Conservation (phyloP, 2,797 vertebrate species). For the Gila robusta region DNA sequence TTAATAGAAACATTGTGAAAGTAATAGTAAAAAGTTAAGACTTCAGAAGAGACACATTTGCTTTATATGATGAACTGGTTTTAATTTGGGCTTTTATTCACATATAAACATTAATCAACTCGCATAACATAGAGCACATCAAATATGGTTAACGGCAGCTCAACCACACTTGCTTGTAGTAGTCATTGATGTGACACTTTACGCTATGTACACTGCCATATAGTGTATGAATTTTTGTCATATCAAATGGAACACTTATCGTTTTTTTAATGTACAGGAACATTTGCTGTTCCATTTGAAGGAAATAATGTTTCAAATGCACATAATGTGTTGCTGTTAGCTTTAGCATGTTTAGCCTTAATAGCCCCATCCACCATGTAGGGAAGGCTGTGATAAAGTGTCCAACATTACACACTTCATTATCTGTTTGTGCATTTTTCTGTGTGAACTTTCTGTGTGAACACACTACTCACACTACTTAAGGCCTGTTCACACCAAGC, state of each 20-base stretch:
- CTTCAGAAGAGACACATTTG: neutral
- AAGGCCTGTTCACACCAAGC: no score
- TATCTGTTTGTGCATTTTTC: no score
- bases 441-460: no score
- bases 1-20: neutral
- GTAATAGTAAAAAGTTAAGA: neutral
- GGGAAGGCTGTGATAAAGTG: neutral
- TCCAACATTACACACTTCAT: neutral
- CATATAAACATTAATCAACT: neutral
- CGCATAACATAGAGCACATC: no score
- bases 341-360: neutral
- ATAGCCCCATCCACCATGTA: neutral
- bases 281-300: neutral
- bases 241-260: no score
- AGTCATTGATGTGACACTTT: neutral
- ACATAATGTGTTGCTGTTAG: neutral
- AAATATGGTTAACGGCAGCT: neutral
- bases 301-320: neutral
- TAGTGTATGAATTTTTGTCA: no score
- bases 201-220: neutral
- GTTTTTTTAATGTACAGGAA: neutral
- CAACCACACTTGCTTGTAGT: neutral
- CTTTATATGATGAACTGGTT: neutral
- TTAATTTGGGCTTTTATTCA: neutral
- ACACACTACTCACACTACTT: no score